These are phyloP conservation scores for Balaenoptera acutorostrata DNA, from an alignment of 2,113 vertebrate species.

Conservation along the genomic window DNA sequence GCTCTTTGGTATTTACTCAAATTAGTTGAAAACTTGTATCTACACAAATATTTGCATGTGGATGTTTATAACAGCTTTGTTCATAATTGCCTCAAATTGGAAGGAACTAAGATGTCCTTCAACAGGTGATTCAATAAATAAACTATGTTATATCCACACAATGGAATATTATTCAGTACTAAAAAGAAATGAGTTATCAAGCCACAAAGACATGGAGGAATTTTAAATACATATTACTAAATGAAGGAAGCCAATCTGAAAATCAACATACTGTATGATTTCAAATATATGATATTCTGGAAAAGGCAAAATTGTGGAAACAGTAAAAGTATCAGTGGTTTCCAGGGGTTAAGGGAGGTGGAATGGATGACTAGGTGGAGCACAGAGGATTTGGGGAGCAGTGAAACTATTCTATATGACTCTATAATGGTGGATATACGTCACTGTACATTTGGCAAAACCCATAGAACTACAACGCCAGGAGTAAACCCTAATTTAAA, in stretches of 20 bases:
- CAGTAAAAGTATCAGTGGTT: not conserved
- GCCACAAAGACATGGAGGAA: not conserved
- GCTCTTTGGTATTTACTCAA: not conserved
- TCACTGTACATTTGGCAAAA: not conserved
- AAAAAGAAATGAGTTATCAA: not conserved
- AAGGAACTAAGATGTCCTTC: not conserved
- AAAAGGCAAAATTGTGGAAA: not conserved
- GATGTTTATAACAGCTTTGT: not conserved
- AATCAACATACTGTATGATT: not conserved
- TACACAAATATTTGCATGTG: not conserved
- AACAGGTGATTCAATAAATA: not conserved
- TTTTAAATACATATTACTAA: conserved; percentile 4
- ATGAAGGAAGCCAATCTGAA: not conserved
- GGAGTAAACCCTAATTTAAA: not conserved
- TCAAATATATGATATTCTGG: not conserved
- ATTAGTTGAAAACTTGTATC: not conserved
- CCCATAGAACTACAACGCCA: not conserved
- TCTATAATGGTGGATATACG: not conserved
- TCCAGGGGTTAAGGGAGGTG: not conserved
- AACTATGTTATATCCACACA: not conserved
- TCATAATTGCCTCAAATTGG: not conserved
- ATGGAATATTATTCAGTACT: not conserved
- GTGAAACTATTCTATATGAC: not conserved
- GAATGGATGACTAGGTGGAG: not conserved
- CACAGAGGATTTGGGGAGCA: not conserved